These are phyloP conservation scores for Emydoidea blandingii DNA, from an alignment of 2,797 vertebrate species.

Conservation along the genomic window DNA sequence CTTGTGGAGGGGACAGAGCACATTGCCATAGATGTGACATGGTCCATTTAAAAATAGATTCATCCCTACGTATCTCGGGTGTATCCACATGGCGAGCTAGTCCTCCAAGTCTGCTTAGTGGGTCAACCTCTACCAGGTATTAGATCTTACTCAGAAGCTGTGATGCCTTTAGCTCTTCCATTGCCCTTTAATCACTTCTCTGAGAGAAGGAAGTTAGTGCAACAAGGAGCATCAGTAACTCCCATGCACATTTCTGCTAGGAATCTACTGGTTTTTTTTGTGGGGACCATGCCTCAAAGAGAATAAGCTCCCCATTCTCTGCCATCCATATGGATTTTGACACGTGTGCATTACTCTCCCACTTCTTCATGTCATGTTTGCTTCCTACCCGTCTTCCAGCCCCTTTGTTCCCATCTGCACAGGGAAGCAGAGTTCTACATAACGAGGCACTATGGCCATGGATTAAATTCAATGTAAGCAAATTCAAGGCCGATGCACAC, in stretches of 20 bases:
- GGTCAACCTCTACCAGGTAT: not conserved
- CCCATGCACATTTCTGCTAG: not conserved
- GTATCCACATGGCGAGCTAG: not conserved
- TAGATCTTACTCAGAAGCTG: not conserved
- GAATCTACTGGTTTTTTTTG: not conserved
- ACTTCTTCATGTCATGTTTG: not conserved
- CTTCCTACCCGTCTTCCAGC: not conserved
- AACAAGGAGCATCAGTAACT: not conserved
- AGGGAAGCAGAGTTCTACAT: not conserved
- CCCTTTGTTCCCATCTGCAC: not conserved
- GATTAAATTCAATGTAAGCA: not conserved
- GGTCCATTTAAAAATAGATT: not conserved
- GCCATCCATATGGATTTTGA: not conserved
- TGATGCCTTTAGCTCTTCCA: not conserved
- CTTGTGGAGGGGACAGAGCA: not conserved
- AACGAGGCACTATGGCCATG: not conserved
- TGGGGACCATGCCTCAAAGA: not conserved
- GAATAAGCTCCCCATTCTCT: not conserved
- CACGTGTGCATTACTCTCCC: not conserved
- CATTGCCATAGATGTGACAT: not conserved
- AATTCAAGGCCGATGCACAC: not conserved
- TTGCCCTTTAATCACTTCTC: not conserved
- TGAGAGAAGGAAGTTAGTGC: not conserved
- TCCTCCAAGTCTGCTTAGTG: not conserved
- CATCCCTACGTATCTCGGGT: not conserved